Evolutionary conservation across 1,140 invertebrate genomes (phyloP), one percentile per base, ranked within the genome.

Genomic region (Drosophila chauvacae): DNA sequence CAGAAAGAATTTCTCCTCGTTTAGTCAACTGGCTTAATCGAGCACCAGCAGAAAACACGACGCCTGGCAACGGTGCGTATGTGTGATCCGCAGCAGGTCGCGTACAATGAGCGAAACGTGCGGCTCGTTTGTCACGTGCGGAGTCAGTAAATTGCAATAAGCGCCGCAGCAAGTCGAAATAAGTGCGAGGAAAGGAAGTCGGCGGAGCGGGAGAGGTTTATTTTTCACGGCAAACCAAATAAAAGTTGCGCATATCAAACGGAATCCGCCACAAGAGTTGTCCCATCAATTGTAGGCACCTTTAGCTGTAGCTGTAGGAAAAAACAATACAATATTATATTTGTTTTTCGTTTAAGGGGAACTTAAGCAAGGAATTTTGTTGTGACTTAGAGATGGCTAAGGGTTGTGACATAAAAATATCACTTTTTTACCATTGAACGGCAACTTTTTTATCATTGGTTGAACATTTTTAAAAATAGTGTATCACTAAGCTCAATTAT

Each of bases 121-220:
- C 56, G 69, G 56, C 80, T 82, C 81, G 81, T 83, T 84, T 84
- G 76, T 83, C 81, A 83, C 81, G 81, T 83, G 70, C 76, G 64
- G 45, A 80, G 81, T 83, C 76, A 76, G 81, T 83, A 83, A 83
- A 83, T 83, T 83, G 81, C 81, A 83, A 83, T 84, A 76, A 83
- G 81, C 51, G 65, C 65, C 57, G 62, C 64, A 63, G 73, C 77
- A 75, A 79, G 81, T 76, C 78, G 60, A 66, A 66, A 71, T 71
- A 79, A 80, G 76, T 76, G 70, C 41, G 80, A 62, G 35, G 16
- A 33, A 61, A 48, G 39, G 48, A 63, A 78, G 60, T 55, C 39
- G 42, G 42, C 70, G 42, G 37, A 18, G 61, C 16, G 56, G 20
- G 56, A 26, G 33, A n/a, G 70, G 66, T 60, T 60, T 72, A 72